These are phyloP conservation scores for Aplysina aerophoba DNA, from an alignment of 37 sponge, comb jelly and placozoan genomes.

Conservation along the genomic window DNA sequence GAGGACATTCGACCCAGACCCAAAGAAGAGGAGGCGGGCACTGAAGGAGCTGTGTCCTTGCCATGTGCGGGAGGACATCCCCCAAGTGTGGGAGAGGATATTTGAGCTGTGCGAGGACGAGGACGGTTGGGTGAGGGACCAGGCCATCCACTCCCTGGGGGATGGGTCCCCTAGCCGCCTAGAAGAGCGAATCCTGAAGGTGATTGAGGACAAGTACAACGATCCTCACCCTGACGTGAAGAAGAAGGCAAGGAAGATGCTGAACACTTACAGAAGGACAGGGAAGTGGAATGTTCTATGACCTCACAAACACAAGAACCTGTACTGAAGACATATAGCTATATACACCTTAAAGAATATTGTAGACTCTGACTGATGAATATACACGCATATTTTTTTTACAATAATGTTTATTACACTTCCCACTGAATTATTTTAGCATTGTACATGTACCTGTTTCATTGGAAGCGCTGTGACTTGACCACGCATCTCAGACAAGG, in stretches of 20 bases:
- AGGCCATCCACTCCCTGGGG: slow-evolving; percentile 77
- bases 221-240: slow-evolving; percentile 74
- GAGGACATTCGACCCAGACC: slow-evolving; percentile 65
- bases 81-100: slow-evolving; percentile 74
- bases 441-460: no score
- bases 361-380: no score
- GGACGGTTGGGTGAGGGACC: slow-evolving; percentile 69
- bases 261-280: slow-evolving; percentile 62
- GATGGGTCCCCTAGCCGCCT: slow-evolving; percentile 72
- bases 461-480: no score
- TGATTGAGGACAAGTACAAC: slow-evolving; percentile 66
- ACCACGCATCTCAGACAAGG: no score
- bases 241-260: slow-evolving; percentile 78
- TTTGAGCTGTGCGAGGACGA: slow-evolving; percentile 65
- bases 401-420: no score
- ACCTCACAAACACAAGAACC: no score
- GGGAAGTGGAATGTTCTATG: slow-evolving; percentile 80
- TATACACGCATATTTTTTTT: no score
- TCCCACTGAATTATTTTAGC: no score
- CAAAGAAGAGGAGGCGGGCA: slow-evolving; percentile 58
- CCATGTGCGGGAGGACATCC: slow-evolving; percentile 69
- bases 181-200: slow-evolving; percentile 64
- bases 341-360: no score
- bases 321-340: no score
- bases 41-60: slow-evolving; percentile 79